Conservation (phyloP, 2,797 vertebrate species). For the Geotrypetes seraphini region DNA sequence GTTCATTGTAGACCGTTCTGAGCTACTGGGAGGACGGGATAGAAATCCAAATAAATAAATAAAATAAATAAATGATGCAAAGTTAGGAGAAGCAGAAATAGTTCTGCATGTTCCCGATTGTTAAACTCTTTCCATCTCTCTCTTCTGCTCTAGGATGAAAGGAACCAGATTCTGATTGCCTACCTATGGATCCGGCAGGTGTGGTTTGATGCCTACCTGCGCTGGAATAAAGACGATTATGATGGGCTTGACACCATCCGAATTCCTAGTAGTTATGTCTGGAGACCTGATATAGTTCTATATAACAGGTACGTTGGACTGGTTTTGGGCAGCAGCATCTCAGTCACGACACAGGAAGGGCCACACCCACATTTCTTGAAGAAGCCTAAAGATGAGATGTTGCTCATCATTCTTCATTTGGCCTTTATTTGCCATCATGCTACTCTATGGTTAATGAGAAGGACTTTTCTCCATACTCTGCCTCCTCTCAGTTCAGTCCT, state of each 20-base stretch:
- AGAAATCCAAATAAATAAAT: no score
- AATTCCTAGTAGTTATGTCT: slow-evolving; percentile 79
- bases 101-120: no score
- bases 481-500: no score
- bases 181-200: slow-evolving; percentile 86
- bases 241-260: slow-evolving; percentile 76
- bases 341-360: slow-evolving; percentile 1
- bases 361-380: slow-evolving; percentile 46
- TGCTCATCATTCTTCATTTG: no score
- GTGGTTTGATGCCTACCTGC: slow-evolving; percentile 76
- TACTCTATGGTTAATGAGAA: no score
- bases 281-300: slow-evolving; percentile 80
- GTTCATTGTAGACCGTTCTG: no score
- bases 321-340: slow-evolving; percentile 30
- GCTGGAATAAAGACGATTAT: slow-evolving; percentile 72
- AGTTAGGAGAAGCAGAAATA: no score
- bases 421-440: no score
- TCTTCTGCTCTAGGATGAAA: slow-evolving; percentile 63
- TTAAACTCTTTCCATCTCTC: no score
- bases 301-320: slow-evolving; percentile 78
- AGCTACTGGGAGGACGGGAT: no score
- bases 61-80: no score
- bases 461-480: not conserved
- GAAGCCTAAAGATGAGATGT: no score
- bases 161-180: slow-evolving; percentile 82